These are phyloP conservation scores for Melieria picta DNA, from an alignment of 2,888 invertebrate species.

Conservation along the genomic window DNA sequence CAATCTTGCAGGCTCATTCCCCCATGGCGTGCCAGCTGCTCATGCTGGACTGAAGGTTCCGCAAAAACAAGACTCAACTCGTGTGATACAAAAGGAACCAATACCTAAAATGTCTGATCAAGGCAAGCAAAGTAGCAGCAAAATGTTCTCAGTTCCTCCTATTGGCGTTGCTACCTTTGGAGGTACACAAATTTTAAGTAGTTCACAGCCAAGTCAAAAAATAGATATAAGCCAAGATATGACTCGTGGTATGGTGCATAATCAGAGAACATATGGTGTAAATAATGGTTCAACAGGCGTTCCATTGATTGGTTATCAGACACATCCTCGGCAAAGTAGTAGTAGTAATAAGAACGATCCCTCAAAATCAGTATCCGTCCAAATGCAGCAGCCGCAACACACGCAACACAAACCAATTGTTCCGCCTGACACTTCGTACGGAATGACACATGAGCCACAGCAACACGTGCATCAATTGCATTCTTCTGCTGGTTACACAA, in stretches of 20 bases:
- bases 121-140: slow-evolving; percentile 42
- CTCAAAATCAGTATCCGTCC: slow-evolving; percentile 49
- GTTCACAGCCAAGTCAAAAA: slow-evolving; percentile 35
- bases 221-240: slow-evolving; percentile 43
- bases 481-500: slow-evolving; percentile 26
- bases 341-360: slow-evolving; percentile 54
- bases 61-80: slow-evolving; percentile 49
- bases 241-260: slow-evolving; percentile 43
- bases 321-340: slow-evolving; percentile 45
- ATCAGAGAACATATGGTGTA: slow-evolving; percentile 44
- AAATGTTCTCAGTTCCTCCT: slow-evolving; percentile 50
- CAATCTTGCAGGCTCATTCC: slow-evolving; percentile 41
- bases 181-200: slow-evolving; percentile 22
- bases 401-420: slow-evolving; percentile 41
- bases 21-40: slow-evolving; percentile 43
- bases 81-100: slow-evolving; percentile 45
- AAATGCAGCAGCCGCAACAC: slow-evolving; percentile 47
- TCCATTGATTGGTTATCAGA: slow-evolving; percentile 43
- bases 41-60: slow-evolving; percentile 50
- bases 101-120: slow-evolving; percentile 38
- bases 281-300: slow-evolving; percentile 33
- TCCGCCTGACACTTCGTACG: slow-evolving; percentile 50
- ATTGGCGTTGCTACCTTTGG: slow-evolving; percentile 44
- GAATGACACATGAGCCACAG: slow-evolving; percentile 36
- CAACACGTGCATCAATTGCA: slow-evolving; percentile 43